Conservation (phyloP, 1,140 invertebrate species). For the Metopolophium dirhodum region DNA sequence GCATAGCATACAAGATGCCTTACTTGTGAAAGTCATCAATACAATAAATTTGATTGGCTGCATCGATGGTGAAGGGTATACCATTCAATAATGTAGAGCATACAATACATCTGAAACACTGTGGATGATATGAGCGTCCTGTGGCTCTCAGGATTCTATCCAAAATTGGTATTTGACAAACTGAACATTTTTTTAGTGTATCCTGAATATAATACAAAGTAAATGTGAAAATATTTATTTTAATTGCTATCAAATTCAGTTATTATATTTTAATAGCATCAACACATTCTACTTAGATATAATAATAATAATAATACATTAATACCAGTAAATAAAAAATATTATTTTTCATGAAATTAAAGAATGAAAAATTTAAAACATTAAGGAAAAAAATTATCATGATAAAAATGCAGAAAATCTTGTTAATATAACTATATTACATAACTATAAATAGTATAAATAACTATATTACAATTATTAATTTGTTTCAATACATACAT, state of each 20-base stretch:
- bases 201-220: conserved; percentile 67
- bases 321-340: neutral
- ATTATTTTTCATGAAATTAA: neutral
- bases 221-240: neutral
- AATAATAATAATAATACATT: no score
- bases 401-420: neutral
- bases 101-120: conserved; percentile 94
- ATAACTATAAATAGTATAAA: no score
- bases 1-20: conserved; percentile 59
- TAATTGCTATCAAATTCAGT: neutral
- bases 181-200: conserved; percentile 95
- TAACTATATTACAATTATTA: no score
- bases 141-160: conserved; percentile 95
- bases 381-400: neutral
- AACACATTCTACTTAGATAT: neutral
- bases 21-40: conserved; percentile 99
- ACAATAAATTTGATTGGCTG: conserved; percentile 96
- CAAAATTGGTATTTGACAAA: conserved; percentile 93
- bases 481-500: no score
- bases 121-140: conserved; percentile 97
- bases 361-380: neutral
- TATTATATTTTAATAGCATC: neutral
- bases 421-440: no score
- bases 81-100: conserved; percentile 97
- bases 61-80: conserved; percentile 97